Evolutionary conservation across 2,113 vertebrate genomes (phyloP).

Genomic region (Prietella phreatophila): DNA sequence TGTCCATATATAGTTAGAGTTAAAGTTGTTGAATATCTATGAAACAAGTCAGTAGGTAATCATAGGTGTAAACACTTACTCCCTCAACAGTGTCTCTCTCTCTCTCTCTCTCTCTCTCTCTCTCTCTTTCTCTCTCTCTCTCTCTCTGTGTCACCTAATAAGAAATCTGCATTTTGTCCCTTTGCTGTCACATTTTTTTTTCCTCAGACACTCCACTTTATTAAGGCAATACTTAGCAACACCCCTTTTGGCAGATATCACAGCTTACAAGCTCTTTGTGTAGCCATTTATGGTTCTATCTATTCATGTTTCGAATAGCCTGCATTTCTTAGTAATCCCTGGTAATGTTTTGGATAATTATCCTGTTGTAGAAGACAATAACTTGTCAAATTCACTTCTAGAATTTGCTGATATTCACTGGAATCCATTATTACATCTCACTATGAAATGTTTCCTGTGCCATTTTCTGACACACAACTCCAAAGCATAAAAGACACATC

Average conservation of each 20-base stretch:
- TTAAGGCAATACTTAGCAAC: neutral
- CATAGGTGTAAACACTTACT: neutral
- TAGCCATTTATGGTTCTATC: neutral
- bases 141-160: neutral
- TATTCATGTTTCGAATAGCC: neutral
- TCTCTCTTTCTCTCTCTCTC: no score
- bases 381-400: neutral
- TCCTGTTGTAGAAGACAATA: neutral
- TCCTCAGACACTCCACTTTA: neutral
- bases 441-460: neutral
- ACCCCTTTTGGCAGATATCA: neutral
- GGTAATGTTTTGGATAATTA: neutral
- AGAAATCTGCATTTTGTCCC: neutral
- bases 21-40: neutral
- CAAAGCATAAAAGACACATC: neutral
- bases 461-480: neutral
- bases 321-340: neutral
- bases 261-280: neutral
- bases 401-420: neutral
- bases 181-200: neutral
- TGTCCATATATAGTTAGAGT: no score
- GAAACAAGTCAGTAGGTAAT: neutral
- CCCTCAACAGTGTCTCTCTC: neutral
- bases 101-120: no score
- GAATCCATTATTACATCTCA: neutral